Evolutionary conservation across 2,888 invertebrate genomes (phyloP).

Genomic region (Pterostichus madidus): DNA sequence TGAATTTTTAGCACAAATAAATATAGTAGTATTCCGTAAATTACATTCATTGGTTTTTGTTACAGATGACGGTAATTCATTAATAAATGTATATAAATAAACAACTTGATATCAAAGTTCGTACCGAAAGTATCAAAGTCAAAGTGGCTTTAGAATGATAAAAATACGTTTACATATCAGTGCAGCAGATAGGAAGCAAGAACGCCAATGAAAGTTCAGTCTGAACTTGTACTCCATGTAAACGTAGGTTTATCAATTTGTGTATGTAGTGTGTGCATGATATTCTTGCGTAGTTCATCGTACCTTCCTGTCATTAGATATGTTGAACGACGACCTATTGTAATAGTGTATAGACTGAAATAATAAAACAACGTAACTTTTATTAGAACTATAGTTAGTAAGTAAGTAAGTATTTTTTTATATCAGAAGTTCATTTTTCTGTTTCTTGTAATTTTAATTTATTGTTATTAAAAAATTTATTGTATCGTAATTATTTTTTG

Average conservation of each 20-base stretch:
- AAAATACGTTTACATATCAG: neutral
- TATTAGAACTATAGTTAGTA: constrained; percentile 34
- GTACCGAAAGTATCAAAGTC: neutral
- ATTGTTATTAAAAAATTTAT: neutral
- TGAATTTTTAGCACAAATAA: neutral
- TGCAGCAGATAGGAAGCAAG: neutral
- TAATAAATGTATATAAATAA: too few species aligned
- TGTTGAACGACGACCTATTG: constrained; percentile 5
- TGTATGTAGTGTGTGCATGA: constrained; percentile 39
- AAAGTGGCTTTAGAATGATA: neutral
- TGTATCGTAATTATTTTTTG: neutral
- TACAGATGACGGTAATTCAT: too few species aligned
- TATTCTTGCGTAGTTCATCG: constrained; percentile 34
- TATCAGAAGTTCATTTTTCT: neutral
- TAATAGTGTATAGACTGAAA: constrained; percentile 31
- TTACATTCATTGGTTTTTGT: too few species aligned
- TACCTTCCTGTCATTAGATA: constrained; percentile 40
- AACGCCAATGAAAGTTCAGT: constrained; percentile 14
- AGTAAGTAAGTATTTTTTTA: too few species aligned
- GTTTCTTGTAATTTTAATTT: neutral
- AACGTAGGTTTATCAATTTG: constrained; percentile 37
- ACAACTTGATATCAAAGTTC: too few species aligned
- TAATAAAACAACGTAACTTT: constrained; percentile 48
- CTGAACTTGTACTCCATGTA: constrained; percentile 9
- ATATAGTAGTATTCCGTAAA: too few species aligned